Evolutionary conservation across 2,888 invertebrate species (phyloP).

Genomic region (Limenitis camilla): DNA sequence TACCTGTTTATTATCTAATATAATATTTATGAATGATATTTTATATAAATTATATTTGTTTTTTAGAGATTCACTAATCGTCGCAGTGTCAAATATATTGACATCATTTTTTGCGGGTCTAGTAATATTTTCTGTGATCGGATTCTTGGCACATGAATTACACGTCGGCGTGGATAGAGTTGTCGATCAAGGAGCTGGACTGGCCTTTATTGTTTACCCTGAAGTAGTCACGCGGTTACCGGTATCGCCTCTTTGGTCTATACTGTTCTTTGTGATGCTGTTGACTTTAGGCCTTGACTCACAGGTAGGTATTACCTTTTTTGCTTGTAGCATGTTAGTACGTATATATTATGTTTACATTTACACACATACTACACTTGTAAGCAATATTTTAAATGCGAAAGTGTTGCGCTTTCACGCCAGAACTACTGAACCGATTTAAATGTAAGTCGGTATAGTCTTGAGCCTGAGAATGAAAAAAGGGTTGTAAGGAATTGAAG

Average conservation of each 20-base stretch:
- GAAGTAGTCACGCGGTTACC: slow-evolving; percentile 87
- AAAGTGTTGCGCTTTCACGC: too few relatives aligned
- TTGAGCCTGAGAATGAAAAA: too few relatives aligned
- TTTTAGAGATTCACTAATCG: slow-evolving; percentile 82
- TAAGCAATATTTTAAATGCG: too few relatives aligned
- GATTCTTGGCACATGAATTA: slow-evolving; percentile 85
- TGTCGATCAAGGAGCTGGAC: slow-evolving; percentile 83
- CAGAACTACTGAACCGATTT: too few relatives aligned
- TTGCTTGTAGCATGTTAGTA: too few relatives aligned
- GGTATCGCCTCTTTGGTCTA: slow-evolving; percentile 86
- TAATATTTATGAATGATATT: too few relatives aligned
- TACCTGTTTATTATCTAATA: too few relatives aligned
- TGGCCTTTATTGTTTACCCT: slow-evolving; percentile 91
- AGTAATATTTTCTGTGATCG: slow-evolving; percentile 87
- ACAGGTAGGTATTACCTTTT: slow-evolving; percentile 73
- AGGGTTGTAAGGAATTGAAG: too few relatives aligned
- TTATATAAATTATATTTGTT: slow-evolving; percentile 19
- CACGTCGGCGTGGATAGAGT: slow-evolving; percentile 80
- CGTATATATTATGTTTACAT: too few relatives aligned
- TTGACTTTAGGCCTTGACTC: slow-evolving; percentile 83
- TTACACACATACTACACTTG: too few relatives aligned
- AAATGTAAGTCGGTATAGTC: too few relatives aligned
- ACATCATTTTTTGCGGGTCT: slow-evolving; percentile 88
- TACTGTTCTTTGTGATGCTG: slow-evolving; percentile 87
- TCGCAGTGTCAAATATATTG: slow-evolving; percentile 83